Evolutionary conservation across 2,797 vertebrate species (phyloP).

Genomic region (Brachyalestes nurse): DNA sequence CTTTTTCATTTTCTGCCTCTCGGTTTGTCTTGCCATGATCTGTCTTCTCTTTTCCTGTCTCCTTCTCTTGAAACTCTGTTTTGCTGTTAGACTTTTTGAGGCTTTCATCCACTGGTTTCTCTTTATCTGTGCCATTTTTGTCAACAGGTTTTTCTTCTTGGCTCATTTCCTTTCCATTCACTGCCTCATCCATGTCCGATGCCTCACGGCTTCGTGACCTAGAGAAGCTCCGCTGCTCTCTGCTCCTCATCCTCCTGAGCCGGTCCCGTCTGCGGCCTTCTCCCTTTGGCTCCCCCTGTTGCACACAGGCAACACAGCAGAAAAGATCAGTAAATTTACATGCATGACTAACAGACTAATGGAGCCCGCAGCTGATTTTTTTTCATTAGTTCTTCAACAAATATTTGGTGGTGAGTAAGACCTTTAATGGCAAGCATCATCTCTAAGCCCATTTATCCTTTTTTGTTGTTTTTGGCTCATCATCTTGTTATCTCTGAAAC

Average conservation of each 20-base stretch:
- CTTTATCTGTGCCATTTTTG: conserved; percentile 30
- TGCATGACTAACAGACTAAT: not conserved
- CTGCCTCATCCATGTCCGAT: conserved; percentile 25
- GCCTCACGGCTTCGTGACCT: conserved; percentile 55
- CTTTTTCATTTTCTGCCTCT: conserved; percentile 18
- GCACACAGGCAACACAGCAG: conserved; percentile 27
- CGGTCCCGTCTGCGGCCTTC: conserved; percentile 56
- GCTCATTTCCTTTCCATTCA: conserved; percentile 26
- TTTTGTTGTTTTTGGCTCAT: not conserved
- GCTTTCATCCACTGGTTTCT: conserved; percentile 11
- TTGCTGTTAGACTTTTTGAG: conserved; percentile 25
- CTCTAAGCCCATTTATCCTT: not conserved
- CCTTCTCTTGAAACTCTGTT: conserved; percentile 37
- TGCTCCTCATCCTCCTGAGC: conserved; percentile 57
- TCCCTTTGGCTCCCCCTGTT: conserved; percentile 52
- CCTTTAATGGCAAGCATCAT: not conserved
- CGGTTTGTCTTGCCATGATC: conserved; percentile 55
- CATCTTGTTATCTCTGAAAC: not conserved
- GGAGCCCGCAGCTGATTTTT: not conserved
- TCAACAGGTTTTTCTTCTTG: conserved; percentile 10
- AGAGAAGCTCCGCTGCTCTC: conserved; percentile 55
- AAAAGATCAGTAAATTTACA: conserved; percentile 5
- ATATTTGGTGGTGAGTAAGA: not conserved
- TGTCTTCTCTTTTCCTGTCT: conserved; percentile 51
- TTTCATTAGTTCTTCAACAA: not conserved